Evolutionary conservation across 92 coral and sea anemone species (phyloP).

Genomic region (Chrysogorgia sp.): DNA sequence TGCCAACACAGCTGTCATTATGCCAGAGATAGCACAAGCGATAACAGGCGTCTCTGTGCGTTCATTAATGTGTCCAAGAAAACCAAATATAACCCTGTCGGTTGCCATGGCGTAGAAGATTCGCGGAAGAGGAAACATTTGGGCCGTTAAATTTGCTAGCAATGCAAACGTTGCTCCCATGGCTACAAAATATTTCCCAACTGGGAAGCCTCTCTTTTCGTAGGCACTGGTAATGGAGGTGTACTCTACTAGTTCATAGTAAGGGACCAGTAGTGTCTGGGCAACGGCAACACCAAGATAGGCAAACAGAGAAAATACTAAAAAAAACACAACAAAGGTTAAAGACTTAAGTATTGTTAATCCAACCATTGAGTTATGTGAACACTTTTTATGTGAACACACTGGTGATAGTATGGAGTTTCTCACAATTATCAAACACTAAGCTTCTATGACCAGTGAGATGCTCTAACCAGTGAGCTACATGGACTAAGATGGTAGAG

Average conservation of each 20-base stretch:
- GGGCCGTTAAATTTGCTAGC: slow-evolving; percentile 76
- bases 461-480: no score
- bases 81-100: slow-evolving; percentile 82
- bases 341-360: slow-evolving; percentile 73
- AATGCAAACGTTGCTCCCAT: slow-evolving; percentile 96
- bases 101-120: slow-evolving; percentile 96
- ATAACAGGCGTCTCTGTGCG: slow-evolving; percentile 47
- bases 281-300: slow-evolving; percentile 89
- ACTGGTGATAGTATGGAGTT: slow-evolving; percentile 70
- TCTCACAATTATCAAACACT: no score
- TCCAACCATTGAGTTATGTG: slow-evolving; percentile 90
- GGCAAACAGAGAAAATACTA: slow-evolving; percentile 83
- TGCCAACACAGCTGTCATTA: slow-evolving; percentile 81
- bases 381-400: slow-evolving; percentile 81
- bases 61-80: slow-evolving; percentile 72
- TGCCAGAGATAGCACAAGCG: slow-evolving; percentile 78
- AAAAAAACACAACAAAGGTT: slow-evolving; percentile 38
- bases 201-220: slow-evolving; percentile 86
- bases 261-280: slow-evolving; percentile 90
- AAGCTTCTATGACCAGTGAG: no score
- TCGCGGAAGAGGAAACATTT: slow-evolving; percentile 84
- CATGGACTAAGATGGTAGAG: no score
- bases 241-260: slow-evolving; percentile 69
- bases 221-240: slow-evolving; percentile 89
- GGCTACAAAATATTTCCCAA: slow-evolving; percentile 90